phyloP scores from a whole-genome alignment of 1,140 invertebrate genomes.

The Drosophila kurseongensis region DNA sequence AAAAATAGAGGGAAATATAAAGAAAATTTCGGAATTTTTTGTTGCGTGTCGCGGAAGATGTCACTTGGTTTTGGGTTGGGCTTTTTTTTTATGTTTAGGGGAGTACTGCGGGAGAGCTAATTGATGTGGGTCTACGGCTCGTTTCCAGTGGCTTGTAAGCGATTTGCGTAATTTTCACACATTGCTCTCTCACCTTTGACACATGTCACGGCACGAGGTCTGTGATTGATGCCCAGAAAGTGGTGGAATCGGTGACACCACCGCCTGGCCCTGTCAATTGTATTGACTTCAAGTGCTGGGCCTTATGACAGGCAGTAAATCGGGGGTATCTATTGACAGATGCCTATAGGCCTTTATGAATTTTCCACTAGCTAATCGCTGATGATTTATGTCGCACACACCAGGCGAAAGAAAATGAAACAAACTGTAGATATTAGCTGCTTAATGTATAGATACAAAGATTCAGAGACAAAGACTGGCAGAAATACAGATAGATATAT shows the following conservation, averaged over 20 bases:
- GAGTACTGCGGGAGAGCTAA: conserved; percentile 59
- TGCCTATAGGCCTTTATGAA: conserved; percentile 18
- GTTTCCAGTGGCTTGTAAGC: conserved; percentile 25
- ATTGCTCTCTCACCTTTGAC: conserved; percentile 70
- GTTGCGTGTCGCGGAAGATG: conserved; percentile 47
- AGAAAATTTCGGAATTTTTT: conserved; percentile 50
- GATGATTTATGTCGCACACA: conserved; percentile 38
- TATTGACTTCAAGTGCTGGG: conserved; percentile 51
- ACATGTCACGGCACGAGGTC: conserved; percentile 59
- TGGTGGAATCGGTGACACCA: conserved; percentile 7
- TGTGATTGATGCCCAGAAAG: conserved; percentile 65
- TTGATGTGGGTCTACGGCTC: conserved; percentile 60
- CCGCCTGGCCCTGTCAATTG: conserved; percentile 39
- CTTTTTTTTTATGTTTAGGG: background rate
- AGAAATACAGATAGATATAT: background rate
- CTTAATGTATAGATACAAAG: conserved; percentile 13
- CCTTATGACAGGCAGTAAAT: conserved; percentile 21
- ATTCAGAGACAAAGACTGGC: conserved; percentile 9
- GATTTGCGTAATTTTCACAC: conserved; percentile 70
- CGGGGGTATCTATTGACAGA: conserved; percentile 18
- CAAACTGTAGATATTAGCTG: conserved; percentile 2
- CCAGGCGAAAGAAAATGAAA: conserved; percentile 1
- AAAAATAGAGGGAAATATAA: conserved; percentile 65
- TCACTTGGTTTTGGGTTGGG: conserved; percentile 26
- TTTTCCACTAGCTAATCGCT: conserved; percentile 33